Evolutionary conservation across 2,797 vertebrate species (phyloP), one percentile per base, ranked within the genome.

Genomic region (Perodicticus potto): DNA sequence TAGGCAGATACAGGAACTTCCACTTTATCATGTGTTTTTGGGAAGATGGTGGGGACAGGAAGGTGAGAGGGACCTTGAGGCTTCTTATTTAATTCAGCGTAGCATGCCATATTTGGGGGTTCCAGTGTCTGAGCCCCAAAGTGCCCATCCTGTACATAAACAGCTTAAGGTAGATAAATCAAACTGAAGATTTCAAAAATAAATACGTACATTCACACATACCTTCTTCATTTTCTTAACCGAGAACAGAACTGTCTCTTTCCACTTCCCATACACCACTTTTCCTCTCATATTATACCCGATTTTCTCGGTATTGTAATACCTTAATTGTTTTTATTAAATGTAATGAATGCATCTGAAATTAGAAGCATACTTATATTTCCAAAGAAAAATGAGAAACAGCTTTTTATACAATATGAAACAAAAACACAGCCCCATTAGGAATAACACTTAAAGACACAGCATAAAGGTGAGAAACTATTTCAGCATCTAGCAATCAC

Each of bases 381-480:
- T 91, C 10, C 32, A 65, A 78, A 86, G 63, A 92, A 82, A 77
- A 94, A 43, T 27, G 88, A 86, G 20, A 89, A 95, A 65, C 22
- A 78, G 8, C 23, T 76, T 84, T 92, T 94, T 96, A 70, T 53
- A 37, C 7, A 65, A 70, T 29, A 63, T 29, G 7, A 59, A 84
- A 89, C 20, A 95, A 84, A 96, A 92, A 49, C 23, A 93, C 32
- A 69, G 63, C 11, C 40, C 80, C 63, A 72, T 43, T 89, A 94
- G 43, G 76, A 92, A 81, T 77, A 86, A 43, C 49, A 80, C 23
- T 86, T 69, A 67, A 97, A 92, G 96, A 86, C 74, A 95, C 8
- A 94, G 37, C 92, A 78, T 89, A 87, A 95, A 96, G 37, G 57
- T 95, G 80, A 95, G 70, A 94, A 92, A 92, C 57, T 89, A 88